Conservation (phyloP, 1,140 invertebrate genomes). For the Zaprionus capensis region DNA sequence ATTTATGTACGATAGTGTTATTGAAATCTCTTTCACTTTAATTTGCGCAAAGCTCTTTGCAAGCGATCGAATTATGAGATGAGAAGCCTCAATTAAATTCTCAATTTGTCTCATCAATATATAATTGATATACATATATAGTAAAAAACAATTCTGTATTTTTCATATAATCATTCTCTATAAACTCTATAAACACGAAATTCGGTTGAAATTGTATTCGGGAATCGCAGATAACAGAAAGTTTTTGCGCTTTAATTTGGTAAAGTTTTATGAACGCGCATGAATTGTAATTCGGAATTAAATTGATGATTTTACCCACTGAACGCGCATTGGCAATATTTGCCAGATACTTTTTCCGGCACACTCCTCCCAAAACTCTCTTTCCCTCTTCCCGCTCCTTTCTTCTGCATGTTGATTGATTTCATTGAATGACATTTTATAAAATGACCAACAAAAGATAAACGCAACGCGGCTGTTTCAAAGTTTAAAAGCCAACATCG, state of each 20-base stretch:
- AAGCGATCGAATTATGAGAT: slow-evolving; percentile 2
- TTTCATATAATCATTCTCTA: background rate
- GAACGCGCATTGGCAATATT: slow-evolving; percentile 38
- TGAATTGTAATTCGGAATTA: slow-evolving; percentile 78
- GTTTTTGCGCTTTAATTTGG: slow-evolving; percentile 42
- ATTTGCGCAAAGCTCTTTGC: slow-evolving; percentile 1
- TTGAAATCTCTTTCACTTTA: slow-evolving; percentile 36
- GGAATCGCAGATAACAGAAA: background rate
- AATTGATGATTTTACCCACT: slow-evolving; percentile 59
- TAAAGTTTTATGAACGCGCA: slow-evolving; percentile 55
- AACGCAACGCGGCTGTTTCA: slow-evolving; percentile 36
- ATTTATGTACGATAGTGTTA: slow-evolving; percentile 32
- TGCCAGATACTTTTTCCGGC: slow-evolving; percentile 30
- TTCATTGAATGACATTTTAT: slow-evolving; percentile 66
- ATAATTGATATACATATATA: background rate
- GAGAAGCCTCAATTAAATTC: slow-evolving; percentile 1
- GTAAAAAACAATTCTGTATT: background rate
- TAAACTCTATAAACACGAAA: background rate
- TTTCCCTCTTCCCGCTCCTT: background rate
- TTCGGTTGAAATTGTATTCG: background rate
- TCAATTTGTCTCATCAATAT: background rate
- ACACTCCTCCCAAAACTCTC: slow-evolving; percentile 9
- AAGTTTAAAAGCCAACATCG: slow-evolving; percentile 61
- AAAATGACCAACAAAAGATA: slow-evolving; percentile 55
- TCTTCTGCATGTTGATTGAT: slow-evolving; percentile 64